Evolutionary conservation across 1,140 invertebrate genomes (phyloP).

Genomic region (Pectinophora gossypiella): DNA sequence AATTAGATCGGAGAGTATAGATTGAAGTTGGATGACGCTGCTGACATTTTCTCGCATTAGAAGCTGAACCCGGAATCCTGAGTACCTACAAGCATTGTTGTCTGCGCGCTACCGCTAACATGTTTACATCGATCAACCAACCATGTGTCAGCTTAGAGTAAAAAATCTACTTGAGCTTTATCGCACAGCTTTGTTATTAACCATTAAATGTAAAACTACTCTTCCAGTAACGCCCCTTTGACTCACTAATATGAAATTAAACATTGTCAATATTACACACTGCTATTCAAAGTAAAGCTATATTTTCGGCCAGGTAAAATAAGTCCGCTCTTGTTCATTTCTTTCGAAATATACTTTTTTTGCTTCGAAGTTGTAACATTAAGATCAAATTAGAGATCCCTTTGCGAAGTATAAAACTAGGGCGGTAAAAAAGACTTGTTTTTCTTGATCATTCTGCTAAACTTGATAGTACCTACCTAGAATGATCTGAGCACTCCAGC

Average conservation of each 20-base stretch:
- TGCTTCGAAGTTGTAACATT: not conserved
- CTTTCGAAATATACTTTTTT: not conserved
- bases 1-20: constrained; percentile 52
- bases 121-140: not conserved
- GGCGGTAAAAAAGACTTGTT: too few relatives aligned
- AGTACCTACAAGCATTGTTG: constrained; percentile 22
- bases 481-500: not conserved
- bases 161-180: not conserved
- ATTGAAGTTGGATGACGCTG: constrained; percentile 31
- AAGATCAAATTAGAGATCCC: not conserved
- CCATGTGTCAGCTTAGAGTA: not conserved
- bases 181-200: too few relatives aligned
- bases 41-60: constrained; percentile 55
- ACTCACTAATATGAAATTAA: too few relatives aligned
- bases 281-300: too few relatives aligned
- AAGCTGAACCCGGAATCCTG: constrained; percentile 59
- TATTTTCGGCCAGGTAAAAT: too few relatives aligned
- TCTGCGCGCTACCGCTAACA: not conserved
- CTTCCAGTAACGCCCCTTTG: too few relatives aligned
- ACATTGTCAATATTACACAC: too few relatives aligned
- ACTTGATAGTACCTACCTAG: not conserved
- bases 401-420: not conserved
- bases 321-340: not conserved
- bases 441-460: too few relatives aligned
- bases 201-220: too few relatives aligned